Base-by-base conservation (phyloP, 2,888 invertebrate genomes). In the Carpatolechia fugitivella region DNA sequence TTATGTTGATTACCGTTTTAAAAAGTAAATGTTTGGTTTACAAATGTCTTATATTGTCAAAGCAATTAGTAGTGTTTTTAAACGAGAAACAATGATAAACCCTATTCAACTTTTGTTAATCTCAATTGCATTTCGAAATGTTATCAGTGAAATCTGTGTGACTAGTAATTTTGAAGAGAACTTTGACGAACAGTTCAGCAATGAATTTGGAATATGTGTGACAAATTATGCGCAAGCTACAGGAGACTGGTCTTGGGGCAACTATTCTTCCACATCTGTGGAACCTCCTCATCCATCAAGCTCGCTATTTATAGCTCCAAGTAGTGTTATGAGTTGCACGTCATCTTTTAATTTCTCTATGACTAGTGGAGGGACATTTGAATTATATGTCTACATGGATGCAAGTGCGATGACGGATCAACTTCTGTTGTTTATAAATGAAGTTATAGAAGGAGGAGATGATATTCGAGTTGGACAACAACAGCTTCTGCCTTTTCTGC, bases 341-440 rank as follows among this genome's bases (percentile, higher is more conserved):
- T 60, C 65, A 0, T 71, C 73, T 0, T 63, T 61, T 29, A 29
- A 48, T 10, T 74, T 82, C 51, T 29, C 61, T 0, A 71, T 82
- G 70, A 46, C 65, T 1, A 55, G 63, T 7, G 58, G 58, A 6
- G 82, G 82, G 13, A 33, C 51, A 11, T 41, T 85, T 2, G 77
- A 84, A 71, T 64, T 77, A 1, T 69, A 70, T 40, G 52, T 78
- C 8, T 80, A 63, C 51, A 72, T 81, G 68, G 60, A 71, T 10
- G 63, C 72, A 4, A 24, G 18, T 0, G 51, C 54, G 4, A 0
- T 0, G 1, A 46, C 41, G 6, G 77, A 81, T 57, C 66, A 68
- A 38, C 52, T 85, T 4, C 62, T 68, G 3, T 53, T 82, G 6
- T 53, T 78, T 7, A 70, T 73, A 24, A 65, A 69, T 56, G 70